Base-by-base conservation (phyloP, 1,140 invertebrate species). In the Drosophila asahinai region DNA sequence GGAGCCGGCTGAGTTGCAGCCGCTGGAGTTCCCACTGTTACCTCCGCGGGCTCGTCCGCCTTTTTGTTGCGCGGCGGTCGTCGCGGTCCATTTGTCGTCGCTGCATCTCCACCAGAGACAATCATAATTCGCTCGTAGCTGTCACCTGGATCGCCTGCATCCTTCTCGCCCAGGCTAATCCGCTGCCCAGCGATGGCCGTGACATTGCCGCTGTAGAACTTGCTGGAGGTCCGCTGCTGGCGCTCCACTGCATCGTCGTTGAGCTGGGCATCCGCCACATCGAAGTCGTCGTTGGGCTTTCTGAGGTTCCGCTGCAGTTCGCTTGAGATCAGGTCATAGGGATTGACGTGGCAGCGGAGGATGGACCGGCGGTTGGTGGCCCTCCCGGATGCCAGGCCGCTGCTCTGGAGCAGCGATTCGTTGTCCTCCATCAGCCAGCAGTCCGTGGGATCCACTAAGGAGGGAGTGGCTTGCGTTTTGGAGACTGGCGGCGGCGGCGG, bases 291-390 rank as follows among this genome's bases (percentile, higher is more conserved):
- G 42, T 77, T 19, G 43, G 62, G 40, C 45, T 55, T 64, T 42
- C 48, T 30, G 12, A 54, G 64, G 65, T 72, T 57, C 5, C 27
- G 47, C 54, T 70, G 72, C 52, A 80, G 68, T 76, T 92, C 83
- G 60, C 79, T 86, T 92, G 92, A 93, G 91, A 97, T 95, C 68
- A 98, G 93, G 55, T 97, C 96, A 82, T 98, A 98, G 6, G 97
- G 96, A 93, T 97, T 97, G 14, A 97, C 96, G 86, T 97, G 95
- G 92, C 97, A 97, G 82, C 97, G 96, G 15, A 98, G 93, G 68
- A 98, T 98, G 19, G 96, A 97, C 52, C 95, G 95, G 17, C 90
- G 93, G 19, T 42, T 63, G 22, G 17, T 43, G 86, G 62, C 70
- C 49, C 43, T 45, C 12, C 36, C 38, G 14, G 42, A 45, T n/a